phyloP scores from a whole-genome alignment of 2,113 vertebrate species.

The Chrysochloris asiatica region DNA sequence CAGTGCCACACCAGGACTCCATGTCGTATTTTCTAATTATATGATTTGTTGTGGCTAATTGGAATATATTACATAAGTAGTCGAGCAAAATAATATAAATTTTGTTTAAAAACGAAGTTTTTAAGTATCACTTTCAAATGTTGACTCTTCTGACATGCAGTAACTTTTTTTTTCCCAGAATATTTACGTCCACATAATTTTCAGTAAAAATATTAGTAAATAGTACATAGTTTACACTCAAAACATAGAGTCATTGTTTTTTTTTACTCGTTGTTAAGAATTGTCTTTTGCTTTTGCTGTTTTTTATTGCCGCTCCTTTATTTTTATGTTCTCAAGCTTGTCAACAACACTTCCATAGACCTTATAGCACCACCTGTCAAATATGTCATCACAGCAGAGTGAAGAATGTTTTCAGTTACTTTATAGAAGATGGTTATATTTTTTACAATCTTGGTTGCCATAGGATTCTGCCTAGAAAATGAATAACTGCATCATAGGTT shows the following conservation, averaged over 20 bases:
- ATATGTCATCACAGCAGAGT: constrained; percentile 44
- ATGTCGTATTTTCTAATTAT: no score
- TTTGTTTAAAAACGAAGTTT: no score
- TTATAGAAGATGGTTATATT: constrained; percentile 57
- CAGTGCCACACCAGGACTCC: no score
- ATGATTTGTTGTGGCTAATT: no score
- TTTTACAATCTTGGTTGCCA: constrained; percentile 55
- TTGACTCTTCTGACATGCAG: neutral
- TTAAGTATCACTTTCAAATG: neutral
- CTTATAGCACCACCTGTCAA: constrained; percentile 56
- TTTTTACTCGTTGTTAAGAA: neutral
- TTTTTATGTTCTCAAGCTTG: constrained; percentile 38
- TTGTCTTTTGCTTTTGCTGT: neutral
- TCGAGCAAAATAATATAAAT: no score
- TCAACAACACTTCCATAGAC: constrained; percentile 58
- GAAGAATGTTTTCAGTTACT: constrained; percentile 59
- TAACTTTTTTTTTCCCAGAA: neutral
- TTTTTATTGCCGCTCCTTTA: neutral
- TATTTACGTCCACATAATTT: neutral
- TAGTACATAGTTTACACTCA: no score
- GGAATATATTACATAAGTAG: no score
- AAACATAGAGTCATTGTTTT: neutral
- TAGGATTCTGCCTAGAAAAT: constrained; percentile 6
- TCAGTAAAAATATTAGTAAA: neutral
- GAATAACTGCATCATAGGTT: constrained; percentile 30